Conservation (phyloP, 2,113 vertebrate species). For the Urocynchramus pylzowi region DNA sequence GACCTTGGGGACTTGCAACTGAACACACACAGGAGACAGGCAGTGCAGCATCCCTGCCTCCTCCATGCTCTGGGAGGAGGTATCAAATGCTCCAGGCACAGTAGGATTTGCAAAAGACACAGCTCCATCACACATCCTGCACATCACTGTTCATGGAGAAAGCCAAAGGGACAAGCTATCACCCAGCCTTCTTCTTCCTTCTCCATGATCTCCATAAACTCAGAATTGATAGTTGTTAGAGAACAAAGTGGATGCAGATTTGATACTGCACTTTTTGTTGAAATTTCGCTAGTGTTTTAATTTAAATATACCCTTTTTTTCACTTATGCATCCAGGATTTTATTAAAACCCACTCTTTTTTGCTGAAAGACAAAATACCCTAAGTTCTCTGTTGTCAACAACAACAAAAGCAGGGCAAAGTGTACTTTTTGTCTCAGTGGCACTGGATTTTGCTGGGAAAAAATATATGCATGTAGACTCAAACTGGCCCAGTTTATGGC, state of each 20-base stretch:
- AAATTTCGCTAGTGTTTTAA: background rate
- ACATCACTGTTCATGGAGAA: rapidly evolving
- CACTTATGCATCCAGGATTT: background rate
- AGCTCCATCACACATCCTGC: background rate
- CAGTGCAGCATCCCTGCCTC: background rate
- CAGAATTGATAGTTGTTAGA: background rate
- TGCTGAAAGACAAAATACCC: background rate
- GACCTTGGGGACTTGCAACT: background rate
- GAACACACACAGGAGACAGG: background rate
- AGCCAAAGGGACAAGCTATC: background rate
- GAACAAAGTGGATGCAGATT: background rate
- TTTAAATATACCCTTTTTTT: background rate
- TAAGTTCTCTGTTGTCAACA: background rate
- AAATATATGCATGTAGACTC: background rate
- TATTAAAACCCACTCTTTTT: background rate
- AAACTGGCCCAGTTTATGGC: background rate
- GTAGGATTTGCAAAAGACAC: rapidly evolving
- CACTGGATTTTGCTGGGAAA: background rate
- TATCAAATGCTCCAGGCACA: background rate
- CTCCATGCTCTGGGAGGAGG: background rate
- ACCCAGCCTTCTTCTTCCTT: background rate
- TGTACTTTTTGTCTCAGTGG: background rate
- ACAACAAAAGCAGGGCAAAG: background rate
- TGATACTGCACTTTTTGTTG: background rate
- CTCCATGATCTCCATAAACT: background rate